Conservation (phyloP, 1,140 invertebrate genomes). For the Conus betulinus region DNA sequence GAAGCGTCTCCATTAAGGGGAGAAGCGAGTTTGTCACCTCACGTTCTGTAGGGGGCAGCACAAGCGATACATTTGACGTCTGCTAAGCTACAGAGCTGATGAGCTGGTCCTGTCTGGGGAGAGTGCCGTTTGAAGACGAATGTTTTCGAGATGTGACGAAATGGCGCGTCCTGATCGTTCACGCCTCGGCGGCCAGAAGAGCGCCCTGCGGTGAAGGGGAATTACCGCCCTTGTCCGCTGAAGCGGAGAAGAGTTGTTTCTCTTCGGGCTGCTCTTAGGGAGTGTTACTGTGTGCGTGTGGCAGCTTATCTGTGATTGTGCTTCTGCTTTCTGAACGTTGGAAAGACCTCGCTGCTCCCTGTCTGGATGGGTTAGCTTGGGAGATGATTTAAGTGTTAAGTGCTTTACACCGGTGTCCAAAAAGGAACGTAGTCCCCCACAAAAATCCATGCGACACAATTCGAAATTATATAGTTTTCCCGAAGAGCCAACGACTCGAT, state of each 20-base stretch:
- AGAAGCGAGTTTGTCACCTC: background rate
- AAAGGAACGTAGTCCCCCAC: too few species aligned
- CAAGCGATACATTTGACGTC: background rate
- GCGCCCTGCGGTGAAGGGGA: conserved; percentile 4
- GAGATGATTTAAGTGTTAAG: too few species aligned
- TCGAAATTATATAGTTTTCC: too few species aligned
- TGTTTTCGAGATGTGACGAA: conserved; percentile 18
- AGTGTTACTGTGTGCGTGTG: background rate
- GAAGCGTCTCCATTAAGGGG: background rate
- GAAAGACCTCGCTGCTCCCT: too few species aligned
- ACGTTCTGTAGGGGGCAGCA: background rate
- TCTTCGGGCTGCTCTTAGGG: background rate
- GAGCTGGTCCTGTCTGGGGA: background rate
- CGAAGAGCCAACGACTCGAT: too few species aligned
- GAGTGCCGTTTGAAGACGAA: conserved; percentile 10
- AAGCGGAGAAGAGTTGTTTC: background rate
- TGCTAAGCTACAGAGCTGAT: background rate
- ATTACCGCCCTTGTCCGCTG: background rate
- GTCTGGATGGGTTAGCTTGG: too few species aligned
- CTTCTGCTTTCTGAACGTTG: background rate
- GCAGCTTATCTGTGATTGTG: background rate
- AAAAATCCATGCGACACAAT: too few species aligned
- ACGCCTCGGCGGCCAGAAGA: background rate
- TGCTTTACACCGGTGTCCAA: too few species aligned
- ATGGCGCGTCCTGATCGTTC: conserved; percentile 15